Evolutionary conservation across 2,888 invertebrate genomes (phyloP), one percentile per base, ranked within the genome.

Genomic region (Rhyacophila evoluta): DNA sequence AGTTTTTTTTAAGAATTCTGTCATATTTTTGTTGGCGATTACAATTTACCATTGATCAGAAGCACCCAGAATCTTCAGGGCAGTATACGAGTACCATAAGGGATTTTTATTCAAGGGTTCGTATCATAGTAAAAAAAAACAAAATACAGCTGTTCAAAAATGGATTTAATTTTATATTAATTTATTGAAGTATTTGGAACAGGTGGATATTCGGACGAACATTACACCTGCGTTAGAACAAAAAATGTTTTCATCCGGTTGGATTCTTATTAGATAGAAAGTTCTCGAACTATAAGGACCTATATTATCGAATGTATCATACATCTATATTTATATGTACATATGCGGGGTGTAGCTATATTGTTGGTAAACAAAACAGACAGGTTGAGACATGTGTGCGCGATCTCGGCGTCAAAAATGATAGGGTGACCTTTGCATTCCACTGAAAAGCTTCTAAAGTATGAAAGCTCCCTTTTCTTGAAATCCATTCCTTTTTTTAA

Each of bases 211-310:
- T 55, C 6, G 41, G 36, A 11, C 28, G 12, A 25, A 37, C n/a
- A 25, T 38, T 41, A 38, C 78, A 78, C 78, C 78, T 78, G 78
- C 78, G 68, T 37, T n/a, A 27, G n/a, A 55, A 72, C 36, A n/a
- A 33, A 71, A 55, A 55, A 55, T 19, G 2, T 55, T 3, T n/a
- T 36, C 70, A 67, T 74, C 74, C 74, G 28, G 36, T 71, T 78
- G 71, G 78, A 78, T 78, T 78, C 78, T 78, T 78, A 78, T 78
- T 78, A 67, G 78, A 74, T n/a, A 28, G 55, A n/a, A 28, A 55
- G 68, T 69, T 27, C 28, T 12, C 12, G 68, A n/a, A n/a, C 19
- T 55, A 55, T 55, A 25, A 55, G 10, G n/a, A 33, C 4, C 2
- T 33, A 33, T 33, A 33, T 33, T 33, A 4, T 33, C 55, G 55